Evolutionary conservation across 2,113 vertebrate species (phyloP).

Genomic region (Dissostichus mawsoni): DNA sequence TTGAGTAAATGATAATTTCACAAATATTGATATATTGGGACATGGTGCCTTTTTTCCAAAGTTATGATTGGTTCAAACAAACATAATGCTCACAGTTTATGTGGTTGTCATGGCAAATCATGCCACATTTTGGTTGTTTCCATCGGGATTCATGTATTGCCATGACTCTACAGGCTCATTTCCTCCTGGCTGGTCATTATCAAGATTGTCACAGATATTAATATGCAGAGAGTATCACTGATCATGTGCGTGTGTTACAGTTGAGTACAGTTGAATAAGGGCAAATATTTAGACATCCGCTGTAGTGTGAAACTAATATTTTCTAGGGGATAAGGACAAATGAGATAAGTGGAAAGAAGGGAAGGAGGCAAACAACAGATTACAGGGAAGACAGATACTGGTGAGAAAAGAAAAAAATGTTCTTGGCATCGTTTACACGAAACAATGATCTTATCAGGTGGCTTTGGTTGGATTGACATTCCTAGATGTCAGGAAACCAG

Average conservation of each 20-base stretch:
- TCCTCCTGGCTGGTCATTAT: slow-evolving; percentile 56
- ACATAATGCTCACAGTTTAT: slow-evolving; percentile 6
- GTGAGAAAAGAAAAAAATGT: neutral
- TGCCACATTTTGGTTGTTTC: slow-evolving; percentile 48
- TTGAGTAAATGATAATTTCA: neutral
- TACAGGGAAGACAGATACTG: neutral
- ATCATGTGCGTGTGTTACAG: neutral
- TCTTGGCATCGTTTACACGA: neutral
- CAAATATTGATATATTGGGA: neutral
- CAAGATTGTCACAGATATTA: slow-evolving; percentile 46
- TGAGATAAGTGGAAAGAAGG: neutral
- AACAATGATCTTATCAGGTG: slow-evolving; percentile 37
- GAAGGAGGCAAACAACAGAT: neutral
- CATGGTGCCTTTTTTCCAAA: neutral
- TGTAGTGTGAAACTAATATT: neutral
- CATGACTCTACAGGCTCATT: slow-evolving; percentile 39
- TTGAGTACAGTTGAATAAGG: neutral
- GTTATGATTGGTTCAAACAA: slow-evolving; percentile 5
- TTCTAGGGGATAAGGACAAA: neutral
- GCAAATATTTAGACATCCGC: neutral
- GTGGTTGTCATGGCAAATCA: slow-evolving; percentile 51
- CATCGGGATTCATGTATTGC: slow-evolving; percentile 46
- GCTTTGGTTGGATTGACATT: slow-evolving; percentile 2
- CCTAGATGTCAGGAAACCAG: neutral
- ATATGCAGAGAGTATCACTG: slow-evolving; percentile 32